Conservation (phyloP, 2,113 vertebrate species). For the Pterocles gutturalis region DNA sequence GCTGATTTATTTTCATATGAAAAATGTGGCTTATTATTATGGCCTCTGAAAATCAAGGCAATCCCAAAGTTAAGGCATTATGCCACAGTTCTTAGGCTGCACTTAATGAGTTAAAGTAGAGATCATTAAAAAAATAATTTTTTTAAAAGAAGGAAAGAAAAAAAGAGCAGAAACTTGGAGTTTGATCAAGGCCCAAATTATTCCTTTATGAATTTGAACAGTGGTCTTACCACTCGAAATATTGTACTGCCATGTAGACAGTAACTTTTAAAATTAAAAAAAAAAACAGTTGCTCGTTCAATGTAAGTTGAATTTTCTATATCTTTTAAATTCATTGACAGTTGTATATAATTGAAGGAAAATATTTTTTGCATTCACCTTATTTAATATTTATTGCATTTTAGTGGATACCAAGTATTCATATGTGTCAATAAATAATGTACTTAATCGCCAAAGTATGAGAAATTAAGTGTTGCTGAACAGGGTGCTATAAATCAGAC, state of each 20-base stretch:
- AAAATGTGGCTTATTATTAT: neutral
- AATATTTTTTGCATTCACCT: slow-evolving; percentile 47
- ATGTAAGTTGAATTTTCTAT: neutral
- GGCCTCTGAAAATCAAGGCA: neutral
- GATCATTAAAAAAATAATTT: neutral
- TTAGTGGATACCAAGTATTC: slow-evolving; percentile 57
- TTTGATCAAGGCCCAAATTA: neutral
- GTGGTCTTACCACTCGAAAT: neutral
- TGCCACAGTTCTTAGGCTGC: neutral
- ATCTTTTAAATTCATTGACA: slow-evolving; percentile 32
- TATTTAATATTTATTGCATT: slow-evolving; percentile 66
- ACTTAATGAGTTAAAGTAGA: neutral
- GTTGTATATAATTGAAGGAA: slow-evolving; percentile 62
- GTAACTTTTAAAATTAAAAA: neutral
- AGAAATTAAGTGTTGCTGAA: slow-evolving; percentile 51
- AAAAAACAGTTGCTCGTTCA: neutral
- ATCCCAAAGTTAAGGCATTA: neutral
- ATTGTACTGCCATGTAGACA: neutral
- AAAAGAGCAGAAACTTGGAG: neutral
- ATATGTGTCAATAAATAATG: slow-evolving; percentile 58
- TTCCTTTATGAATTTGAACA: neutral
- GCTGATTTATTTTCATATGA: slow-evolving; percentile 44
- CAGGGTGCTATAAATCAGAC: slow-evolving; percentile 40
- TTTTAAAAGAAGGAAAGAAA: too few species aligned
- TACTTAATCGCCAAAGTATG: slow-evolving; percentile 47